A percentile compares a stretch with the other conserved stretches of the same genome.
Evolutionary conservation across 2,797 vertebrate species (phyloP).

Genomic region (Enteromius thamalakanensis): DNA sequence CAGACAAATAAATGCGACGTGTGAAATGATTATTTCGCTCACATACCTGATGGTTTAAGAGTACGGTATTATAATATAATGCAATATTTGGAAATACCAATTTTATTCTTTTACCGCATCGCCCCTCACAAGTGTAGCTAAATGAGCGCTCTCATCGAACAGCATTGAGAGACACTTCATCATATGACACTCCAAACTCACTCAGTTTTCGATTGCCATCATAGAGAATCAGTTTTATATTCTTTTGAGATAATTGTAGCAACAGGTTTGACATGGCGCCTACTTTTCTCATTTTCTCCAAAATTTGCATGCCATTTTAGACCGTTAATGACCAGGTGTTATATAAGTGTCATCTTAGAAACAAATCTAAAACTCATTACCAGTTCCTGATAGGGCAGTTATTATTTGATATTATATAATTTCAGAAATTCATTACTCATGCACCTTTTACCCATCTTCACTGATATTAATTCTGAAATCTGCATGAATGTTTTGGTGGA

Average conservation of each 20-base stretch:
- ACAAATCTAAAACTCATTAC: not conserved
- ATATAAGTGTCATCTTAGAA: not conserved
- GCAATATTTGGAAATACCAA: not conserved
- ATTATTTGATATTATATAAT: slow-evolving; percentile 1
- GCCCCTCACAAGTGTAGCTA: not conserved
- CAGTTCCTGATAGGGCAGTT: not conserved
- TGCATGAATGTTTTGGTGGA: not conserved
- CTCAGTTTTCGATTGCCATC: not conserved
- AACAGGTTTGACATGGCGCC: not conserved
- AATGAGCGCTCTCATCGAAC: not conserved
- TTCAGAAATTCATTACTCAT: slow-evolving; percentile 4
- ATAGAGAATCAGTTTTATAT: not conserved
- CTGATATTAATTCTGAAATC: not conserved
- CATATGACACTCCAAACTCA: not conserved
- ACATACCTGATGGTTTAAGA: not conserved
- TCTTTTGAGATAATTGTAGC: not conserved
- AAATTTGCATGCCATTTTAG: not conserved
- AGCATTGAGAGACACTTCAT: not conserved
- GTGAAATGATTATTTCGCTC: not conserved
- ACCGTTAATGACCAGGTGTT: not conserved
- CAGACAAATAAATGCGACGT: not conserved
- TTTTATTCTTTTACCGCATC: not conserved
- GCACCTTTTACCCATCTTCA: not conserved
- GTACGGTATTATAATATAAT: not conserved
- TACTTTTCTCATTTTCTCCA: not conserved